These are phyloP conservation scores for Ormyrus rosae DNA, from an alignment of 2,888 invertebrate genomes.

Conservation along the genomic window DNA sequence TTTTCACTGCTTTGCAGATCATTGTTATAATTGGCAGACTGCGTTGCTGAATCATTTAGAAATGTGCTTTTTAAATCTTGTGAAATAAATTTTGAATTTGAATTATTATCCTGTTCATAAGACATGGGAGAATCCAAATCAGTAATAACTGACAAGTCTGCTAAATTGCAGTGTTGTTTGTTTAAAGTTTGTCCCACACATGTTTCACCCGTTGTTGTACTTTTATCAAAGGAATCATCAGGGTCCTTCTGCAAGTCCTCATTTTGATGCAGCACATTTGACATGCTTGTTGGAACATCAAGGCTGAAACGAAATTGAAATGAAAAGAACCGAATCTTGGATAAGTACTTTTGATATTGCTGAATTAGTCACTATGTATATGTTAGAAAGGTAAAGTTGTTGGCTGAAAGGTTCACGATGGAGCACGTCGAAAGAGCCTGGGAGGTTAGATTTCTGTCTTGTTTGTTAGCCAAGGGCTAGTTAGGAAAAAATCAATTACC, in stretches of 20 bases:
- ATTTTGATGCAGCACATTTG: conserved; percentile 8
- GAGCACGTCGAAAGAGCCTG: not conserved
- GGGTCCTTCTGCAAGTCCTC: conserved; percentile 6
- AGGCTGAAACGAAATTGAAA: conserved; percentile 51
- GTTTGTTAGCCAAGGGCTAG: conserved; percentile 9
- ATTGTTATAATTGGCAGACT: conserved; percentile 11
- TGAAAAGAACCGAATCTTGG: conserved; percentile 12
- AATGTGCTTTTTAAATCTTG: conserved; percentile 20
- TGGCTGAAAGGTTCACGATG: not conserved
- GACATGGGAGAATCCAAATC: conserved; percentile 74
- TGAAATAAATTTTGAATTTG: conserved; percentile 66
- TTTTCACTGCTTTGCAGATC: conserved; percentile 31
- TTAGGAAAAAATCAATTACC: conserved; percentile 35
- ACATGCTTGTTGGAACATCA: conserved; percentile 30
- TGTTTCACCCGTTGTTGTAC: conserved; percentile 7
- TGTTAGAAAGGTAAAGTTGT: conserved; percentile 17
- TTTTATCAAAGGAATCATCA: conserved; percentile 15
- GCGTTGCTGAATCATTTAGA: conserved; percentile 55
- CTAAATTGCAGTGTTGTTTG: conserved; percentile 11
- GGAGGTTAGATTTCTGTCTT: not conserved
- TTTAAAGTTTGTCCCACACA: conserved; percentile 4
- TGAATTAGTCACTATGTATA: not conserved
- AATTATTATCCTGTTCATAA: conserved; percentile 71
- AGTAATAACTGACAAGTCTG: conserved; percentile 63
- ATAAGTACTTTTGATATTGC: not conserved